Conservation (phyloP, 2,113 vertebrate species). For the Anarhynchus alexandrinus region DNA sequence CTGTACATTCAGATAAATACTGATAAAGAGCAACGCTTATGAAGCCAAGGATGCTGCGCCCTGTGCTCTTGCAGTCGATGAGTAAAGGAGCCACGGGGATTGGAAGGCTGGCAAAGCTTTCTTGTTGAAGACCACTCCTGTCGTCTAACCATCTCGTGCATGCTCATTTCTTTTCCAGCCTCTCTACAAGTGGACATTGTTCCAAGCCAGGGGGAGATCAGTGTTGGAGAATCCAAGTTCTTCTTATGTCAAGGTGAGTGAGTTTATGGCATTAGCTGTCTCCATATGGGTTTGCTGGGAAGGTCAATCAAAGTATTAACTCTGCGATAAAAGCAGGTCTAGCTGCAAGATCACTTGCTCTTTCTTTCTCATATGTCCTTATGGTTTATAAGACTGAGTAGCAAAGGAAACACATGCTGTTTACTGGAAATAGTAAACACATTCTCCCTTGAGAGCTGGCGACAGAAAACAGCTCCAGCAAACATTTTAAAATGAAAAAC, state of each 20-base stretch:
- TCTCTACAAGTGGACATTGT: conserved; percentile 93
- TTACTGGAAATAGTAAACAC: background rate
- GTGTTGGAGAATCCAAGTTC: conserved; percentile 97
- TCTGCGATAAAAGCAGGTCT: background rate
- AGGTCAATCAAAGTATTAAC: background rate
- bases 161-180: conserved; percentile 68
- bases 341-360: background rate
- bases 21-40: background rate
- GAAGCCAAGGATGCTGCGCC: no score
- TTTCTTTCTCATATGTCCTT: background rate
- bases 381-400: background rate
- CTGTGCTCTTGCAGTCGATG: background rate
- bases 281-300: background rate
- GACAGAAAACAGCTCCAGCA: background rate
- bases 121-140: background rate
- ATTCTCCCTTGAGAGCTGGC: background rate
- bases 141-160: background rate
- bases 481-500: background rate
- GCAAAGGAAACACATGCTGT: background rate
- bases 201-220: conserved; percentile 93
- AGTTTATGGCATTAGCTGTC: background rate
- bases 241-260: conserved; percentile 93
- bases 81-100: background rate
- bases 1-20: background rate
- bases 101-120: background rate